phyloP scores from a whole-genome alignment of 2,113 vertebrate species.

The Vanacampus margaritifer region DNA sequence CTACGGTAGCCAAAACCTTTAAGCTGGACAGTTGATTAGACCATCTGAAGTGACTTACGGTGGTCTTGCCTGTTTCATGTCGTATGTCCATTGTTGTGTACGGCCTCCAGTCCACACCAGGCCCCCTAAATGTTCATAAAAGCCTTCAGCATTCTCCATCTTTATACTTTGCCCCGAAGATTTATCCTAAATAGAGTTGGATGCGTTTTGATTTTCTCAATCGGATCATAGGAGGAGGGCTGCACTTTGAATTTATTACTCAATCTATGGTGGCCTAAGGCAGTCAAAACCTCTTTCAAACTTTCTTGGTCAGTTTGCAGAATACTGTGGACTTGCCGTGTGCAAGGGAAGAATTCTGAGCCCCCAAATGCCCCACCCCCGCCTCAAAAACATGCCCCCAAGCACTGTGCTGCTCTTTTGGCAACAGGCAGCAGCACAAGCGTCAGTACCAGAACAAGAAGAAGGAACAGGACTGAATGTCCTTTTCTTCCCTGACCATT shows the following conservation, averaged over 20 bases:
- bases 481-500: not conserved
- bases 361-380: not conserved
- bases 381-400: no score
- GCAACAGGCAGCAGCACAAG: not conserved
- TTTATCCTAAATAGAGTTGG: not conserved
- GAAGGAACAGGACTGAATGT: not conserved
- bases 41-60: not conserved
- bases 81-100: not conserved
- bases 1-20: not conserved
- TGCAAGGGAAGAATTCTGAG: not conserved
- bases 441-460: not conserved
- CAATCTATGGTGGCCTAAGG: not conserved
- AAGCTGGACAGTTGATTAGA: not conserved
- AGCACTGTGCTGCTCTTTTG: not conserved
- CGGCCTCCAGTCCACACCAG: not conserved
- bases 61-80: not conserved
- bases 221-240: not conserved
- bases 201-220: not conserved
- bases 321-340: not conserved
- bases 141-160: not conserved
- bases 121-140: not conserved
- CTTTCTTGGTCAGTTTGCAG: not conserved
- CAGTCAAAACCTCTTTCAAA: not conserved
- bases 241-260: not conserved
- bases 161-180: not conserved